phyloP scores from a whole-genome alignment of 92 coral and sea anemone genomes.

The Muricea muricata region DNA sequence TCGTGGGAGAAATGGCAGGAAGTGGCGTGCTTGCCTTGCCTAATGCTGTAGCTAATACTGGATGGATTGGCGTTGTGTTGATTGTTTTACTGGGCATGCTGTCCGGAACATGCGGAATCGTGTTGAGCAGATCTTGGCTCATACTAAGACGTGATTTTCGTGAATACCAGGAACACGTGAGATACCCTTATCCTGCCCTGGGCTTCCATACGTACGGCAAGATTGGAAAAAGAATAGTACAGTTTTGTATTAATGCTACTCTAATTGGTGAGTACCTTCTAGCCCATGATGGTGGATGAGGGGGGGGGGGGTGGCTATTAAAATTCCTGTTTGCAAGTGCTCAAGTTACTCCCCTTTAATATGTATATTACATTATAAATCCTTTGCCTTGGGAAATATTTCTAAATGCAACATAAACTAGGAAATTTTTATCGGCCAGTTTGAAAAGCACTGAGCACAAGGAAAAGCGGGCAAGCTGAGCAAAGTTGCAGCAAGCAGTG shows the following conservation, averaged over 20 bases:
- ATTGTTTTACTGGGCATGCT: constrained; percentile 70
- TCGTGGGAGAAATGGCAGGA: constrained; percentile 98
- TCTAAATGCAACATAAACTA: too few relatives aligned
- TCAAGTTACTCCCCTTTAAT: too few relatives aligned
- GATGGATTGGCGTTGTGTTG: constrained; percentile 80
- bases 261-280: constrained; percentile 71
- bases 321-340: too few relatives aligned
- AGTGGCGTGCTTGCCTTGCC: constrained; percentile 95
- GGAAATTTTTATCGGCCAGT: too few relatives aligned
- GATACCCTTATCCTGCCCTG: constrained; percentile 93
- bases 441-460: too few relatives aligned
- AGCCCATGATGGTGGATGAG: background rate
- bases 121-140: constrained; percentile 82
- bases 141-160: constrained; percentile 70
- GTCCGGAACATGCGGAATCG: constrained; percentile 89
- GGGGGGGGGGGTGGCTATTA: too few relatives aligned
- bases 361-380: too few relatives aligned
- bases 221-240: constrained; percentile 82
- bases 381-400: too few relatives aligned
- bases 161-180: constrained; percentile 80
- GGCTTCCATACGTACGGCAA: constrained; percentile 85
- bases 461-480: too few relatives aligned
- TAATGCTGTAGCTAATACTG: constrained; percentile 78
- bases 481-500: too few relatives aligned
- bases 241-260: constrained; percentile 81